phyloP scores from a whole-genome alignment of 2,797 vertebrate species.

The Buphagus erythrorhynchus region DNA sequence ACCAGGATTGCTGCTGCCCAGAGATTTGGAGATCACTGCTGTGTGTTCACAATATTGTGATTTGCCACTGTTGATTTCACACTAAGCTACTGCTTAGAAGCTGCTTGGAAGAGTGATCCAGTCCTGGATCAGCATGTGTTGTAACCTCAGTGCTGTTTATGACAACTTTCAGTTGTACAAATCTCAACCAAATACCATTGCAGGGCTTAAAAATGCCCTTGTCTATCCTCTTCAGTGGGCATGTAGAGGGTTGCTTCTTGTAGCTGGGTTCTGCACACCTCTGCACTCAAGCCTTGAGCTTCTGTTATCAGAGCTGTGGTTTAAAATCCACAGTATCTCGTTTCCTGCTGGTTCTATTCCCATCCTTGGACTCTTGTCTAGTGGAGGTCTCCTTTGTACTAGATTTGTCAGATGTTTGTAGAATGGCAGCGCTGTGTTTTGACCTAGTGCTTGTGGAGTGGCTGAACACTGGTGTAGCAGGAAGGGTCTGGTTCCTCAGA shows the following conservation, averaged over 20 bases:
- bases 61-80: not conserved
- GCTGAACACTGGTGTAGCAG: not conserved
- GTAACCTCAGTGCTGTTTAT: not conserved
- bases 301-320: not conserved
- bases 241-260: not conserved
- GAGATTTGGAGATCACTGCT: not conserved
- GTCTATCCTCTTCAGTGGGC: not conserved
- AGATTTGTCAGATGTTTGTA: not conserved
- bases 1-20: not conserved
- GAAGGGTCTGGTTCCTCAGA: constrained; percentile 72
- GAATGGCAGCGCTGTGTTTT: not conserved
- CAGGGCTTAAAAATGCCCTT: not conserved
- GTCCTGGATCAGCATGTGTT: not conserved
- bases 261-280: not conserved
- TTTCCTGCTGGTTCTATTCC: not conserved
- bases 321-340: not conserved
- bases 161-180: not conserved
- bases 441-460: not conserved
- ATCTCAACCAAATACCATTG: not conserved
- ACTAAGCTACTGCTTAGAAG: not conserved
- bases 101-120: not conserved
- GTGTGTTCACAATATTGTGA: not conserved
- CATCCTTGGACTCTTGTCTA: not conserved
- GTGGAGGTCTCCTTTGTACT: not conserved
- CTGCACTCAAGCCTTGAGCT: not conserved